phyloP scores from a whole-genome alignment of 30 jellyfish, hydroid and myxozoan species.

The Chironex yamaguchii region DNA sequence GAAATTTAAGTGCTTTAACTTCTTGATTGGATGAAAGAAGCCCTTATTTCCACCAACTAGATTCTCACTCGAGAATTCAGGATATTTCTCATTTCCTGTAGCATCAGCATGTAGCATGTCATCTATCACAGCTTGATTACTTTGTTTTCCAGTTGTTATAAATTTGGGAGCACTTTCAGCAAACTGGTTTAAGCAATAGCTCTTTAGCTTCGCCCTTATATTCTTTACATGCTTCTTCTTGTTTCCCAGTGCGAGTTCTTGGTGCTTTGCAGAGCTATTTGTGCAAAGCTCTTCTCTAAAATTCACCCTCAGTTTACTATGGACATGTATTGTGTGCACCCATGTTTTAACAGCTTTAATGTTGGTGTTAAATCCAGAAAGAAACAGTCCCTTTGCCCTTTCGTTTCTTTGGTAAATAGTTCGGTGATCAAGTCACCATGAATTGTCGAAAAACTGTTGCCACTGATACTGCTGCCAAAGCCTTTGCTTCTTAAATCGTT shows the following conservation, averaged over 20 bases:
- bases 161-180: neutral
- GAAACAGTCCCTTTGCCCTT: constrained; percentile 43
- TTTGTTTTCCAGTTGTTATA: too few species aligned
- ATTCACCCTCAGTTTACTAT: constrained; percentile 33
- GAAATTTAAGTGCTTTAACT: constrained; percentile 28
- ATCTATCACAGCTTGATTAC: neutral
- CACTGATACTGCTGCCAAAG: constrained; percentile 33
- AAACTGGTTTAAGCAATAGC: too few species aligned
- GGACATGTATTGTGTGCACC: constrained; percentile 52
- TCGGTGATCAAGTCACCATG: constrained; percentile 69
- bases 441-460: constrained; percentile 43
- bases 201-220: too few species aligned
- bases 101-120: constrained; percentile 3
- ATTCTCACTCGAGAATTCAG: neutral
- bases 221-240: too few species aligned
- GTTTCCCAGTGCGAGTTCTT: too few species aligned
- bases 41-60: constrained; percentile 22
- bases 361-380: constrained; percentile 46
- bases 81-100: constrained; percentile 11
- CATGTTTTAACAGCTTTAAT: constrained; percentile 21
- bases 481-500: constrained; percentile 26
- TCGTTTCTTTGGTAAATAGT: constrained; percentile 51
- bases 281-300: constrained; percentile 15
- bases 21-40: neutral
- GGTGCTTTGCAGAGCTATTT: too few species aligned